Evolutionary conservation across 2,797 vertebrate genomes (phyloP).

Genomic region (Catharus ustulatus): DNA sequence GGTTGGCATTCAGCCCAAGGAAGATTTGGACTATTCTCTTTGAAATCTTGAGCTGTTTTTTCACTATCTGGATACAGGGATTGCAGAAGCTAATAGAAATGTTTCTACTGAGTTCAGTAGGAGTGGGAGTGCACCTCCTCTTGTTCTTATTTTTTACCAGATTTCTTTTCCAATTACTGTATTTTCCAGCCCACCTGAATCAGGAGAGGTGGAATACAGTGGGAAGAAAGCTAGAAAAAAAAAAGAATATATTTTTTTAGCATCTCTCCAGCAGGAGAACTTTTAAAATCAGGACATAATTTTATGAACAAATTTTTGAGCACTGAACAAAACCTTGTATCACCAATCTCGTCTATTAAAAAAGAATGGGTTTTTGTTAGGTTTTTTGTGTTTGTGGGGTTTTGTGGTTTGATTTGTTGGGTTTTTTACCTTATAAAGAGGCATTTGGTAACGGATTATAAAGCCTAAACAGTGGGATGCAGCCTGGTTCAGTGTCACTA

Average conservation of each 20-base stretch:
- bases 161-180: conserved; percentile 24
- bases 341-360: background rate
- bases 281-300: background rate
- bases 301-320: conserved; percentile 15
- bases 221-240: background rate
- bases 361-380: background rate
- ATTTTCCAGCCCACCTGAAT: conserved; percentile 27
- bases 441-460: background rate
- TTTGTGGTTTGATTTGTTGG: background rate
- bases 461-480: background rate
- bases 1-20: background rate
- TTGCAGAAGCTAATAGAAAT: background rate
- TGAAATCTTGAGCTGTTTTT: background rate
- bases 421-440: background rate
- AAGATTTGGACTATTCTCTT: background rate
- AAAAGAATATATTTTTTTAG: background rate
- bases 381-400: background rate
- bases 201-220: conserved; percentile 16
- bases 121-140: background rate
- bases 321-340: background rate
- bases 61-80: background rate
- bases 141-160: conserved; percentile 2
- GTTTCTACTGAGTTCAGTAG: background rate
- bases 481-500: background rate
- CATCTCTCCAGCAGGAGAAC: background rate